These are phyloP conservation scores for Horisme vitalbata DNA, from an alignment of 2,888 invertebrate species.

Conservation along the genomic window DNA sequence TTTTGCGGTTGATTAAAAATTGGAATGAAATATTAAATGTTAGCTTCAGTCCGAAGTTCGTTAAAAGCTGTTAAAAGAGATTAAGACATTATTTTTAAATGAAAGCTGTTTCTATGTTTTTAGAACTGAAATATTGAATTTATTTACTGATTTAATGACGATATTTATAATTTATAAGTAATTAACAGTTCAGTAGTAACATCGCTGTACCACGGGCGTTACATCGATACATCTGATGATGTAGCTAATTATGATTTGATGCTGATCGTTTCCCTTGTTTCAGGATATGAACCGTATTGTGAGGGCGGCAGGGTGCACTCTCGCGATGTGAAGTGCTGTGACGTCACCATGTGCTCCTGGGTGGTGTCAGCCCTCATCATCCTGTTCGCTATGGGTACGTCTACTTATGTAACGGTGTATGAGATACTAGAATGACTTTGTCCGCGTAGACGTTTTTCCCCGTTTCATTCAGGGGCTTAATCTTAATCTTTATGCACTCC, in stretches of 20 bases:
- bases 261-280: constrained; percentile 36
- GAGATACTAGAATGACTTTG: too few relatives aligned
- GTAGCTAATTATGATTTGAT: too few relatives aligned
- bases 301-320: constrained; percentile 24
- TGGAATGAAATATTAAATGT: constrained; percentile 5
- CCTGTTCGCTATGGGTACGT: constrained; percentile 73
- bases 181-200: too few relatives aligned
- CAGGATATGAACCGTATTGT: constrained; percentile 33
- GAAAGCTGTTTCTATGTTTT: background rate
- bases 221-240: too few relatives aligned
- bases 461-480: too few relatives aligned
- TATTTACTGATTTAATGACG: too few relatives aligned
- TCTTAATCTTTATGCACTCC: too few relatives aligned
- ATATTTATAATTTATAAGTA: background rate
- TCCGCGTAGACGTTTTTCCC: too few relatives aligned
- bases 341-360: constrained; percentile 72
- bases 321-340: constrained; percentile 47
- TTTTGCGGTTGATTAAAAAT: constrained; percentile 24
- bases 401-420: background rate
- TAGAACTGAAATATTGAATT: too few relatives aligned
- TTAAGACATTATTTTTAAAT: background rate
- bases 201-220: too few relatives aligned
- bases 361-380: constrained; percentile 66
- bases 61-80: background rate
- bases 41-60: constrained; percentile 1